phyloP scores from a whole-genome alignment of 2,797 vertebrate genomes.

The Gymnocypris eckloni region DNA sequence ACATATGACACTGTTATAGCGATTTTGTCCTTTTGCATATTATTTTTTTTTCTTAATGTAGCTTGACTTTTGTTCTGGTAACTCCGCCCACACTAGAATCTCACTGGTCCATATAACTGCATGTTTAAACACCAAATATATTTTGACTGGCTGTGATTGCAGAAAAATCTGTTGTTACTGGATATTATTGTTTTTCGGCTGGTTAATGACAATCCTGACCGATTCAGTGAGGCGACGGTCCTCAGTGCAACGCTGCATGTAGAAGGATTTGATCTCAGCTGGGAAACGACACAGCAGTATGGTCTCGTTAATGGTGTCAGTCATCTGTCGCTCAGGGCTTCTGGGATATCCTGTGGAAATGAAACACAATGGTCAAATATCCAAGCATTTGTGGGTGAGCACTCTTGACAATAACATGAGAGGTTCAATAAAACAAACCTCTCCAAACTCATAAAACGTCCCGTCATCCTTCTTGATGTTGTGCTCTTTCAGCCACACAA shows the following conservation, averaged over 20 bases:
- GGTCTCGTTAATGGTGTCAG: slow-evolving; percentile 92
- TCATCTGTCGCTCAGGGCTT: slow-evolving; percentile 96
- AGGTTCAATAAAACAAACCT: slow-evolving; percentile 72
- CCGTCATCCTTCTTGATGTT: slow-evolving; percentile 94
- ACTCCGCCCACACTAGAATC: no score
- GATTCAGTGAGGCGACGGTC: slow-evolving; percentile 94
- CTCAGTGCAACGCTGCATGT: slow-evolving; percentile 77
- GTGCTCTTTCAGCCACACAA: slow-evolving; percentile 91
- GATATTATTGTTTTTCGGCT: no score
- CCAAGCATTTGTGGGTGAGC: neutral
- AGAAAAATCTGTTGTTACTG: no score
- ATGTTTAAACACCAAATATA: neutral
- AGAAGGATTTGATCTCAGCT: slow-evolving; percentile 84
- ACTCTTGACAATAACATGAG: no score
- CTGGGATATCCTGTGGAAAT: slow-evolving; percentile 89
- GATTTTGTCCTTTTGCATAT: neutral
- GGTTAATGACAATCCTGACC: slow-evolving; percentile 71
- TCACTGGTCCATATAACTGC: neutral
- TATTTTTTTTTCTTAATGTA: no score
- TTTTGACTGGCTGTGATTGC: neutral
- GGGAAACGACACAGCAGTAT: slow-evolving; percentile 96
- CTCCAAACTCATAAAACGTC: slow-evolving; percentile 93
- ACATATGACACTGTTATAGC: no score
- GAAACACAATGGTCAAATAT: neutral
- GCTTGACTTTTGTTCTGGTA: no score